Base-by-base conservation (phyloP, 2,797 vertebrate genomes). In the Alexandromys oeconomus region DNA sequence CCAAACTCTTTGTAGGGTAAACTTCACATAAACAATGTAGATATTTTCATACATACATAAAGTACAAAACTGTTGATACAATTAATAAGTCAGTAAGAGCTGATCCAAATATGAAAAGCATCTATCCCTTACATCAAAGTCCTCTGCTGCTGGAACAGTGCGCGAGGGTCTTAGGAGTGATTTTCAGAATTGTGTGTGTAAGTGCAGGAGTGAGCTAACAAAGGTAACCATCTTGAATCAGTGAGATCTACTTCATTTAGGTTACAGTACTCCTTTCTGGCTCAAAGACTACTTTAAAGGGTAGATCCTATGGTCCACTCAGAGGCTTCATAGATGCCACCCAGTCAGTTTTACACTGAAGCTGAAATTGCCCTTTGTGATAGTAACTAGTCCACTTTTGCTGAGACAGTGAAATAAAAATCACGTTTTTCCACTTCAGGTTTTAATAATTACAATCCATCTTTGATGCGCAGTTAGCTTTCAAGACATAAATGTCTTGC, bases 311-410 rank as follows among this genome's bases (percentile, higher is more conserved):
- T 46, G 99, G 99, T 99, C 99, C 98, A 99, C 99, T 99, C 99
- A 99, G 98, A 99, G 98, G 99, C 99, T 99, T 99, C 99, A 99
- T 99, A 99, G 99, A 99, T 99, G 99, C 99, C 99, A 98, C 99
- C 99, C 98, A 99, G 99, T 99, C 99, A 99, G 99, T 99, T 99
- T 99, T 98, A 99, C 99, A 98, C 99, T 99, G 98, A 99, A 99
- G 99, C 99, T 99, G 98, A 99, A 99, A 99, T 99, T 99, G 98
- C 99, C 99, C 97, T 99, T 99, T 97, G 99, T 99, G 99, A 99
- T 99, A 98, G 99, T 98, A 98, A 98, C 99, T 98, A 99, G 99
- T 99, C 99, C 99, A 98, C 99, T 99, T 98, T 99, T 99, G 98
- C 99, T 98, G 98, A 99, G 98, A 98, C 99, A 99, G 99, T 99